Percentiles rank a stretch among this genome's conserved stretches.
These are phyloP conservation scores for Scaptomyza reducta DNA, from an alignment of 2,888 invertebrate genomes.

Conservation along the genomic window DNA sequence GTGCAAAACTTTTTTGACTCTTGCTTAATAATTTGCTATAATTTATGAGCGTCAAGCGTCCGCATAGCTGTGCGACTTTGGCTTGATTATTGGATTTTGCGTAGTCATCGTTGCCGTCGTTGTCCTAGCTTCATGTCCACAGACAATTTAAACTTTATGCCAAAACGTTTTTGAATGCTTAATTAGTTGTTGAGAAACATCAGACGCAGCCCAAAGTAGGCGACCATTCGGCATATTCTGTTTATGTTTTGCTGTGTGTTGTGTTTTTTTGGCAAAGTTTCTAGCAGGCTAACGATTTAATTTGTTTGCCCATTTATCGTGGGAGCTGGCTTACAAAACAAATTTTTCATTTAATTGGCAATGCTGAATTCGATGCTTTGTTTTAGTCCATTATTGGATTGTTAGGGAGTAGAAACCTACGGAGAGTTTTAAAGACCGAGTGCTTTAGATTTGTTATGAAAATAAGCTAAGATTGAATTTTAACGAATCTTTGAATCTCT, in stretches of 20 bases:
- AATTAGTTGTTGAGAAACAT: constrained; percentile 66
- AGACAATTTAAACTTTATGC: constrained; percentile 69
- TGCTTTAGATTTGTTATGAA: background rate
- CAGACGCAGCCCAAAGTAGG: constrained; percentile 22
- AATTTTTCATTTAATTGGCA: constrained; percentile 64
- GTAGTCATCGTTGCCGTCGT: constrained; percentile 1
- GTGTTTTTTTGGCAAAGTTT: constrained; percentile 20
- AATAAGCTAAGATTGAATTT: background rate
- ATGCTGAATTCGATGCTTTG: constrained; percentile 47
- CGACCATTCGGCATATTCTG: constrained; percentile 1
- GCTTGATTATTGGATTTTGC: constrained; percentile 68
- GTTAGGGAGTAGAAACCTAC: background rate
- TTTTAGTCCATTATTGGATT: constrained; percentile 34
- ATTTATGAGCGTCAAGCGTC: constrained; percentile 63
- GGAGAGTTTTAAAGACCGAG: background rate
- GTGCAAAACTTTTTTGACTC: constrained; percentile 53
- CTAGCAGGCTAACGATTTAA: constrained; percentile 60
- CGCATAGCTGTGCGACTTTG: constrained; percentile 23
- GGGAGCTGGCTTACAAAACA: constrained; percentile 39
- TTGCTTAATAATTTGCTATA: constrained; percentile 72
- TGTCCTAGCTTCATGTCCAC: constrained; percentile 31
- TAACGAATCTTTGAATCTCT: no score
- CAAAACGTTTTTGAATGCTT: constrained; percentile 77
- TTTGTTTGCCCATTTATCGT: constrained; percentile 54
- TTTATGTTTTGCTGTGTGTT: constrained; percentile 15